Base-by-base conservation (phyloP, 1,140 invertebrate genomes). In the Daktulosphaira vitifoliae region DNA sequence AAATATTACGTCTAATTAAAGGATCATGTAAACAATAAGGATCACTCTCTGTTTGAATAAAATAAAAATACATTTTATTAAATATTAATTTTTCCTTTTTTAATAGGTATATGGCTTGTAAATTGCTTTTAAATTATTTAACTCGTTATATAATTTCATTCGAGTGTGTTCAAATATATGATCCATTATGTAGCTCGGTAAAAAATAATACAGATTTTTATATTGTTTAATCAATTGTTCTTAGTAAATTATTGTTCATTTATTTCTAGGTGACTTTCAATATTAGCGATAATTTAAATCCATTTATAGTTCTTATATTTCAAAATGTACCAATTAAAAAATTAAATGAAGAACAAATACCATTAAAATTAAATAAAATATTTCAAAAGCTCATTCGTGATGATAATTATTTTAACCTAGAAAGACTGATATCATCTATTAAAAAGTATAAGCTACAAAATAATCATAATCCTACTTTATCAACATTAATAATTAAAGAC, bases 81-180 rank as follows among this genome's bases (percentile, higher is more conserved):
- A 42, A 20, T 20, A 8, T 0, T 29, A 46, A 62, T n/a, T 16
- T 6, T 18, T 1, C 73, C 73, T 74, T 68, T 73, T 69, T 71
- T 73, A 69, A 69, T 54, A 76, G 73, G 54, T 73, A 87, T 44
- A 80, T 79, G 18, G 84, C 82, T 3, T 80, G 84, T 66, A 78
- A 80, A 16, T 74, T 93, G 16, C 74, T 93, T 6, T 74, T 91
- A 54, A 86, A 89, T 66, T 96, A 95, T 76, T 75, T 96, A 23
- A 87, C 86, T 3, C 86, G 91, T 69, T 90, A 88, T 13, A 81
- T 90, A 15, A 84, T 89, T 20, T 85, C 91, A 71, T 81, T 85
- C 70, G 83, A 85, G 68, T 90, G 95, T 77, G 86, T 94, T 4
- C 90, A 94, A 77, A 82, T 83, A 20, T 81, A 85, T 39, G 86